phyloP scores from a whole-genome alignment of 2,797 vertebrate genomes.

The Phataginus tricuspis region DNA sequence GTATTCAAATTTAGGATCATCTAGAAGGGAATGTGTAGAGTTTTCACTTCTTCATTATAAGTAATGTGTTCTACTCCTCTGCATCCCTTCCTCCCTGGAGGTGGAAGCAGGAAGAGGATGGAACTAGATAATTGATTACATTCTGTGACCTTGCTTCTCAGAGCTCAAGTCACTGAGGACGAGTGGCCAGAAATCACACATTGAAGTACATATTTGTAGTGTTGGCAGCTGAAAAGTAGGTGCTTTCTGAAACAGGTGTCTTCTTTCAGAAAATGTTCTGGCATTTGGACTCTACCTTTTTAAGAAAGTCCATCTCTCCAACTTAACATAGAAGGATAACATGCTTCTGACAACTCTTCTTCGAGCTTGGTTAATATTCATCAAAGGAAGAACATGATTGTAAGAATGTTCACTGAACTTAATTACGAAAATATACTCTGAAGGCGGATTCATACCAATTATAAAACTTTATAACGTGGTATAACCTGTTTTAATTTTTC shows the following conservation, averaged over 20 bases:
- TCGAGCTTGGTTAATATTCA: not conserved
- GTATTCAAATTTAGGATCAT: not conserved
- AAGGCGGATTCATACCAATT: not conserved
- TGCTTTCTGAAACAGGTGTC: not conserved
- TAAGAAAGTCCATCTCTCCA: not conserved
- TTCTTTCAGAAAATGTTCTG: not conserved
- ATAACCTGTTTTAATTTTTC: not conserved
- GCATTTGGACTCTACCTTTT: not conserved
- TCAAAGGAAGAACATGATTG: not conserved
- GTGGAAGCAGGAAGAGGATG: not conserved
- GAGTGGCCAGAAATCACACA: not conserved
- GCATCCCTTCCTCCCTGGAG: fast-evolving
- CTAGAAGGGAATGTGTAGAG: not conserved
- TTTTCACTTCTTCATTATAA: not conserved
- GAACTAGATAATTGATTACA: too few relatives aligned
- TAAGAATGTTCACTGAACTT: not conserved
- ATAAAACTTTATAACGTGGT: not conserved
- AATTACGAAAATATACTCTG: not conserved
- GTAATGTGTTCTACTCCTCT: not conserved
- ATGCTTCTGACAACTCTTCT: not conserved
- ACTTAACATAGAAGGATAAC: not conserved
- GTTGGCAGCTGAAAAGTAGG: not conserved
- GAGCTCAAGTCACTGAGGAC: not conserved
- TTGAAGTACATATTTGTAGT: not conserved
- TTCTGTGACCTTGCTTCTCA: not conserved